Base-by-base conservation (phyloP, 2,888 invertebrate genomes). In the Tetanocera ferruginea region DNA sequence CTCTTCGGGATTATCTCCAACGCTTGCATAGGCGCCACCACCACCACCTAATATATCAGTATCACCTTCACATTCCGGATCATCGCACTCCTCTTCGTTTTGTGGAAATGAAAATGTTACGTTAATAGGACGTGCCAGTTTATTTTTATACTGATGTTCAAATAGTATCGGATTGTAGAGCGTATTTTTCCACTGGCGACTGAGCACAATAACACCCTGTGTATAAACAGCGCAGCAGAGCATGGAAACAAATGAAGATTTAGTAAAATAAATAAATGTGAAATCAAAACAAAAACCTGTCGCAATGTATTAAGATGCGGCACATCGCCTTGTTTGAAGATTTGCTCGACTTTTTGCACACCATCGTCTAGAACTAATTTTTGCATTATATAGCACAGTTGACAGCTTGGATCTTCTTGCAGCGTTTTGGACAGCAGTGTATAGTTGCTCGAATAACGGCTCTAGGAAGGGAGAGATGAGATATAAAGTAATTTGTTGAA, bases 131-230 rank as follows among this genome's bases (percentile, higher is more conserved):
- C 94, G 94, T 84, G 94, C 92, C 80, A 94, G 92, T 78, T 96
- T 95, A 78, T 94, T 94, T 91, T 96, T 96, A 87, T 96, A 95
- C 88, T 96, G 96, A 88, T 97, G 96, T 85, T 96, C 96, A 76
- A 97, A 92, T 57, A 98, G 91, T 81, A 97, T 91, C 0, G 98
- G 98, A 82, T 98, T 98, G 88, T 98, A 98, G 25, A 98, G 91
- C 3, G 97, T 95, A 89, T 97, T 98, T 90, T 98, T 98, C 98
- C 98, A 98, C 88, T 98, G 98, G 0, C 98, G 93, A 85, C 97
- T 97, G 76, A 98, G 91, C 34, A 98, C 98, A 87, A 98, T 96
- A n/a, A 98, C 95, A 37, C 98, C 98, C 95, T 96, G 87, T 14
- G 76, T 28, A 49, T 28, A 34, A 6, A 67, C 11, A 49, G 49